Percentiles rank a stretch among this genome's conserved stretches.
Conservation (phyloP, 2,797 vertebrate species). For the Chromis chromis region DNA sequence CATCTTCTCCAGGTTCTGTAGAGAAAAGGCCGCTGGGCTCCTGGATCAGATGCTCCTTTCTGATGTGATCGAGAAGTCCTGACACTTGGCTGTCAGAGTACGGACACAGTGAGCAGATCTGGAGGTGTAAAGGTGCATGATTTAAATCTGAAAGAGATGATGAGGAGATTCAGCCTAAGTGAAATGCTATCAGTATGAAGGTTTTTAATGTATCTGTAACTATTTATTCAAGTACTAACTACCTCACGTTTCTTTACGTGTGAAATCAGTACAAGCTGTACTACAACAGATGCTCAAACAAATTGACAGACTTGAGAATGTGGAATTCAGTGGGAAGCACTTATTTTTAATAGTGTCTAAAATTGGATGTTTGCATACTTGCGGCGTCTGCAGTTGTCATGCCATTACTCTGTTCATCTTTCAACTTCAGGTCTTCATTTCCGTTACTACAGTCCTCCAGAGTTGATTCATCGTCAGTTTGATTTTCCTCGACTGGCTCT, state of each 20-base stretch:
- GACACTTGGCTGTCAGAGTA: conserved; percentile 32
- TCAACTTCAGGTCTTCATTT: conserved; percentile 4
- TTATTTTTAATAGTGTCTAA: neutral
- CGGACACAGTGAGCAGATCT: conserved; percentile 36
- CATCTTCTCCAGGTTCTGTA: neutral
- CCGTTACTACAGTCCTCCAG: neutral
- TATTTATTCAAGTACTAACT: no score
- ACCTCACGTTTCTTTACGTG: neutral
- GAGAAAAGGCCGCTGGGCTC: neutral
- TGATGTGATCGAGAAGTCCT: conserved; percentile 47
- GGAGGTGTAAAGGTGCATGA: neutral
- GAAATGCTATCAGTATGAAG: neutral
- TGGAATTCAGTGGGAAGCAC: neutral
- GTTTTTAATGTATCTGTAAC: no score
- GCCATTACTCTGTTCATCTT: neutral
- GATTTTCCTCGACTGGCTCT: neutral
- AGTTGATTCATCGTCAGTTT: neutral
- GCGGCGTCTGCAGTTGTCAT: neutral
- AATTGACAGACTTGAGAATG: neutral
- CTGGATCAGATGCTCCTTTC: conserved; percentile 22
- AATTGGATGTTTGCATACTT: conserved; percentile 2
- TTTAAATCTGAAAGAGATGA: conserved; percentile 35
- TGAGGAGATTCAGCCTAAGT: neutral
- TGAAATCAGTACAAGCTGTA: neutral
- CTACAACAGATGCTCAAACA: neutral